Evolutionary conservation across 92 coral and sea anemone species (phyloP).

Genomic region (Phenganax subtilis): DNA sequence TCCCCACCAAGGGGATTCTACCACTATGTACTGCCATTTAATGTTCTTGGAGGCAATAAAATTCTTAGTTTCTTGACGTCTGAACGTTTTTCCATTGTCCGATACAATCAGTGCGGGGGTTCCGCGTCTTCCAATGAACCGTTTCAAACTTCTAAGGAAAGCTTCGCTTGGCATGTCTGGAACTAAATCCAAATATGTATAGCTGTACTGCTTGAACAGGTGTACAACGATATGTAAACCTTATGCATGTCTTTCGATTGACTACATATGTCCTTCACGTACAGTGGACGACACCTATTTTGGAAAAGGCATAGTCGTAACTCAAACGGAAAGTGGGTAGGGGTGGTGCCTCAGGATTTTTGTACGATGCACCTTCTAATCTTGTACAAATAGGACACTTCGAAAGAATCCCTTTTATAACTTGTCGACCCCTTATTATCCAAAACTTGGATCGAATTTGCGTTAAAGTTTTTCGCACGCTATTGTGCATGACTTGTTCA

Average conservation of each 20-base stretch:
- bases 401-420: background rate
- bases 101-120: conserved; percentile 25
- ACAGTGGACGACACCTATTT: conserved; percentile 26
- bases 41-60: too few relatives aligned
- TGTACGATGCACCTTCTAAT: conserved; percentile 8
- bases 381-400: conserved; percentile 11
- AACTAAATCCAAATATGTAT: conserved; percentile 35
- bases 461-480: background rate
- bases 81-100: conserved; percentile 44
- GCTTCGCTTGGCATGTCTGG: background rate
- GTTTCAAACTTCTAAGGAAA: conserved; percentile 38
- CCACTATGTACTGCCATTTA: too few relatives aligned
- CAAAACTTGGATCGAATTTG: conserved; percentile 6
- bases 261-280: conserved; percentile 12
- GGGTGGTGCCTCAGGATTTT: conserved; percentile 9
- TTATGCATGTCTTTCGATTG: conserved; percentile 5
- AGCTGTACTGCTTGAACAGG: conserved; percentile 41
- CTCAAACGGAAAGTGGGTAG: conserved; percentile 20
- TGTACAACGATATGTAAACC: conserved; percentile 13
- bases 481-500: background rate
- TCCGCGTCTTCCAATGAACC: conserved; percentile 47
- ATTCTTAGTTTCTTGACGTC: background rate
- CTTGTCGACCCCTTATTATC: background rate
- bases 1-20: too few relatives aligned
- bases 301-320: conserved; percentile 36